Conservation (phyloP, 2,113 vertebrate genomes). For the Propithecus coquereli region DNA sequence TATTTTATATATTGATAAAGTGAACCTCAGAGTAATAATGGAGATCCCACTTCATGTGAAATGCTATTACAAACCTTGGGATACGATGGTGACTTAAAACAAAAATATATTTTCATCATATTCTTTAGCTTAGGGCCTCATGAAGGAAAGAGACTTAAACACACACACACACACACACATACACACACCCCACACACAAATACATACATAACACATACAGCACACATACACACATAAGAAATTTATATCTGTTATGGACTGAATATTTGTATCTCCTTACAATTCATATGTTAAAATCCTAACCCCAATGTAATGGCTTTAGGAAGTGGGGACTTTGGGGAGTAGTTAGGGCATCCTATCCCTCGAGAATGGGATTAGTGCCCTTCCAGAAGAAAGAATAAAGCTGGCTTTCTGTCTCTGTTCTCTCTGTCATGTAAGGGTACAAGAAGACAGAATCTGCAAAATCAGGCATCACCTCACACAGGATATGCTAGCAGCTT, state of each 20-base stretch:
- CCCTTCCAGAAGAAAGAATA: background rate
- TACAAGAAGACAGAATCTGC: background rate
- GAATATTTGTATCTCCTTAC: background rate
- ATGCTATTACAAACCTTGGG: background rate
- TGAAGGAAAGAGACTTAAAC: background rate
- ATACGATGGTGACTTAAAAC: background rate
- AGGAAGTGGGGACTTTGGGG: background rate
- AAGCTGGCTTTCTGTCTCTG: background rate
- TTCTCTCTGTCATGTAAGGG: background rate
- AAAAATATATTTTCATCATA: background rate
- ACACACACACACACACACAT: too few species aligned
- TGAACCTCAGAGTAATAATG: background rate
- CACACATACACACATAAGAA: background rate
- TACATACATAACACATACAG: background rate
- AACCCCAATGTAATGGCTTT: background rate
- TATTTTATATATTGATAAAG: background rate
- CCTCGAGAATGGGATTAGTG: background rate
- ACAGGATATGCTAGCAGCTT: background rate
- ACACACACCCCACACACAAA: too few species aligned
- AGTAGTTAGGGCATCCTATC: background rate
- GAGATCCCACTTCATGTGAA: background rate
- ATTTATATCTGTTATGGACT: background rate
- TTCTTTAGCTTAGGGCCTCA: background rate
- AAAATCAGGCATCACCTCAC: background rate
- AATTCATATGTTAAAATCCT: background rate